Base-by-base conservation (phyloP, 2,888 invertebrate species). In the Phlogophora meticulosa region DNA sequence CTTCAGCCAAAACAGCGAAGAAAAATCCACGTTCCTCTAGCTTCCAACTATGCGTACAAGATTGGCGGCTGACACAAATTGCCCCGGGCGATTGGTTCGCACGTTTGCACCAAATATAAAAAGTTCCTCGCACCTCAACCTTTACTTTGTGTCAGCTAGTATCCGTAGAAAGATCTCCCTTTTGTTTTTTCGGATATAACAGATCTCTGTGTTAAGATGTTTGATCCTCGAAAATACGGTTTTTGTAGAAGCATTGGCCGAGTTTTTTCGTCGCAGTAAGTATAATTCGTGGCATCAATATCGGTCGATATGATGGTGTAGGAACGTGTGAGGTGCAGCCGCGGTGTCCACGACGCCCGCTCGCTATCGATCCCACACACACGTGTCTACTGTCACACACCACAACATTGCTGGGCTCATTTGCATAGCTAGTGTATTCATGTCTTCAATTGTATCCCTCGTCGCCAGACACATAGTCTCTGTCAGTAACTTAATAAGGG, bases 31-130 rank as follows among this genome's bases (percentile, higher is more conserved):
- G 68, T 75, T 72, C 74, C 42, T n/a, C n/a, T n/a, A 42, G 17
- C 17, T 42, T 63, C 63, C 60, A 70, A 76, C 69, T 78, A 80
- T 76, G 66, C 57, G 58, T 28, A 32, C 60, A 62, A 76, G 71
- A 81, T 75, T 74, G 78, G 72, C 78, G 67, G 75, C 68, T 76
- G 83, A 81, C 84, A 76, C 80, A 80, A 87, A 86, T 83, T 82
- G 85, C 87, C 86, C 55, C 55, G 58, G 78, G 86, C 87, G 80
- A 88, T 87, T 74, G 81, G 78, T 77, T 80, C 82, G 80, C 86
- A 85, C 83, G 84, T 84, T 80, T 82, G 73, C 80, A 70, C 73
- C 75, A 80, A 82, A 86, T 84, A 85, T 82, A 88, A 86, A 87
- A 79, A 73, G 51, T 56, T 73, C n/a, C 43, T 56, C 63, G 62